Percentiles rank a stretch among this genome's conserved stretches.
phyloP scores from a whole-genome alignment of 1,140 invertebrate genomes.

The Diplogasteroides magnus region DNA sequence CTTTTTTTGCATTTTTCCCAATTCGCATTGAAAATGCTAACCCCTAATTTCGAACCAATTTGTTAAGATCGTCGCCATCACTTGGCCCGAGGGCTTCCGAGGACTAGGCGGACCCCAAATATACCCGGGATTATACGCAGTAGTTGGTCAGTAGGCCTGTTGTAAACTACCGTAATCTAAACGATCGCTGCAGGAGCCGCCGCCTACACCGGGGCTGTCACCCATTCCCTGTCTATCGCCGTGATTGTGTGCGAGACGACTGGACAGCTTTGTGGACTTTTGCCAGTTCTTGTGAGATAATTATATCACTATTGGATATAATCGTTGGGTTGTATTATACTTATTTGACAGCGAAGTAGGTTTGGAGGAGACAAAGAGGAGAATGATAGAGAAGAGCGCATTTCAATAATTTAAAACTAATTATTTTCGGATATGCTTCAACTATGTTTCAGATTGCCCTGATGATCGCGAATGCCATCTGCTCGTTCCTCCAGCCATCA shows the following conservation, averaged over 20 bases:
- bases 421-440: too few species aligned
- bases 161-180: conserved; percentile 51
- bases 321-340: neutral
- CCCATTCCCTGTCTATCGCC: conserved; percentile 91
- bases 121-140: conserved; percentile 71
- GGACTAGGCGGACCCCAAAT: conserved; percentile 62
- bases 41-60: too few species aligned
- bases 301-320: neutral
- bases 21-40: too few species aligned
- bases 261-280: conserved; percentile 88
- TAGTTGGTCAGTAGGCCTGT: conserved; percentile 61
- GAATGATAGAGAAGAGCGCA: neutral
- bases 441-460: conserved; percentile 73
- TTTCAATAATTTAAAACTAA: too few species aligned
- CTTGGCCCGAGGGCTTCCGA: conserved; percentile 33
- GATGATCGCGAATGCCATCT: conserved; percentile 84
- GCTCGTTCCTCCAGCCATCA: conserved; percentile 82
- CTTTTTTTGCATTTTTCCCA: too few species aligned
- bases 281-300: conserved; percentile 75
- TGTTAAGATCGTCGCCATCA: neutral
- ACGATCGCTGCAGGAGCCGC: conserved; percentile 38
- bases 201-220: conserved; percentile 63
- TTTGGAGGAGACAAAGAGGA: neutral
- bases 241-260: conserved; percentile 98
- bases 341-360: too few species aligned